Evolutionary conservation across 2,113 vertebrate genomes (phyloP), one percentile per base, ranked within the genome.

Genomic region (Prochilodus magdalenae): DNA sequence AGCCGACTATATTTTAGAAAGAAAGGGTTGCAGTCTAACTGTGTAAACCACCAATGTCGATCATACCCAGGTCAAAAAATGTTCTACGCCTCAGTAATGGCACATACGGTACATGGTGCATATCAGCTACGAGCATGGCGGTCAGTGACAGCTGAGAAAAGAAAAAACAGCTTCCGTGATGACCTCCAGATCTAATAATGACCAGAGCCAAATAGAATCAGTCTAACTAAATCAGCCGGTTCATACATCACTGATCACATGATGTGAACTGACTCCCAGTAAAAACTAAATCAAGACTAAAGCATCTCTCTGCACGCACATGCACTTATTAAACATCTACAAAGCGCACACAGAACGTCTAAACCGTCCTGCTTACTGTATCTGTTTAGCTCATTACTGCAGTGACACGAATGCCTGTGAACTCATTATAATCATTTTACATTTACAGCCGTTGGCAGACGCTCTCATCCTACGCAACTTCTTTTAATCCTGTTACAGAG

Each of bases 161-260:
- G 27, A 16, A 16, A 53, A 27, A 78, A 55, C 24, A 22, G 0
- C 10, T n/a, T 59, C 69, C 59, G n/a, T 29, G 66, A 71, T 29
- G 51, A 53, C 13, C 26, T 82, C 74, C 36, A 60, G 65, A 74
- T 36, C 75, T 44, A 67, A 79, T 79, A 78, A 71, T 67, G 40
- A 74, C 74, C 8, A 40, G 66, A 70, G 33, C 36, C 75, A 78
- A 83, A 79, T 53, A 72, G 53, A 74, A 74, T 83, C 47, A 83
- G 49, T 73, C 69, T 78, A 73, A 83, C 24, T 30, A 16, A 71
- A 83, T 83, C 70, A 79, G 49, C 51, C 75, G 49, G 7, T 65
- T 27, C 29, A 24, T 49, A 59, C 57, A 59, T 59, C 57, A 59
- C 57, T 59, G 66, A 40, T 73, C 75, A 73, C 75, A 83, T 83